Base-by-base conservation (phyloP, 2,888 invertebrate species). In the Chironomus tentans region DNA sequence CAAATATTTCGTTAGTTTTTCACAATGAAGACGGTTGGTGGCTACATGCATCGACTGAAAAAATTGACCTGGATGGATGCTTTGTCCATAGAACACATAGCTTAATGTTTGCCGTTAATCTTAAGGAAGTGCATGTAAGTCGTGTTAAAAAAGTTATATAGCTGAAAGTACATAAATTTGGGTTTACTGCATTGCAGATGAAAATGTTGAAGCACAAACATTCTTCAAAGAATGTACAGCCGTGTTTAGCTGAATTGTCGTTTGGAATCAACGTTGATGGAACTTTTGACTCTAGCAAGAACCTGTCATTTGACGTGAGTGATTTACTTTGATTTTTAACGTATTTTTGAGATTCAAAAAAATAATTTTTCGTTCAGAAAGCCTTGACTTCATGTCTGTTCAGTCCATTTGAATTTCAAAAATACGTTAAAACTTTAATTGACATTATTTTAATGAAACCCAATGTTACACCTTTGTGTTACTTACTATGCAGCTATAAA, bases 281-380 rank as follows among this genome's bases (percentile, higher is more conserved):
- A 0, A 91, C 91, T 0, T 86, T 94, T 10, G 89, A 91, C 78
- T 93, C 92, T 5, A 92, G 92, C 80, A 92, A 92, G 3, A 92
- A 93, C n/a, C 84, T 93, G n/a, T 92, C 92, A 78, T 90, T 94
- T 62, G 93, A 94, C 87, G 93, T 92, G 83, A 81, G 80, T 78
- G 28, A 24, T 24, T 10, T 38, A 7, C 4, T 38, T 38, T 4
- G 1, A 5, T 28, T 4, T 28, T 38, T 38, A 38, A 38, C 38
- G 38, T 10, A 10, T 38, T 38, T 38, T 38, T 38, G 10, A 38
- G 38, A 38, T 38, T 38, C 10, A 2, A 38, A 38, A 38, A 76
- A 28, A 65, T 56, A 76, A 6, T 6, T 50, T 28, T 28, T 24
- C 22, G 28, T 28, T 28, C 28, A 28, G 28, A 50, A 50, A 50